Percentiles rank a stretch among this genome's conserved stretches.
These are phyloP conservation scores for Aegypius monachus DNA, from an alignment of 2,113 vertebrate species.

Conservation along the genomic window DNA sequence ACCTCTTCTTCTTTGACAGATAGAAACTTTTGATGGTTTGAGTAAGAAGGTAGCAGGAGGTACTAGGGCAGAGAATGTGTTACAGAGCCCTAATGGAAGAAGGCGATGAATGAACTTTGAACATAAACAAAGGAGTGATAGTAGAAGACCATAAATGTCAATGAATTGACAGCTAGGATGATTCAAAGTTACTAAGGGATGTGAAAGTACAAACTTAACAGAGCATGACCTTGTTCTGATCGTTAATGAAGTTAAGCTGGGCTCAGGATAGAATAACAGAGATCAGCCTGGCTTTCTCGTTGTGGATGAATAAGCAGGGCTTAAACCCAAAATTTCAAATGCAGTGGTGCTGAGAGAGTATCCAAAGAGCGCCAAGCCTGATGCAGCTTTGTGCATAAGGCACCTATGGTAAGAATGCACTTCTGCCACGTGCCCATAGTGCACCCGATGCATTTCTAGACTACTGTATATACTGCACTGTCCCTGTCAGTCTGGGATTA, in stretches of 20 bases:
- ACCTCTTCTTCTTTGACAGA: background rate
- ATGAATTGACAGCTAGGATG: background rate
- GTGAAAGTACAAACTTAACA: constrained; percentile 14
- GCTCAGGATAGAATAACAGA: constrained; percentile 19
- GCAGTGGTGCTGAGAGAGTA: background rate
- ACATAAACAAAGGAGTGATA: constrained; percentile 16
- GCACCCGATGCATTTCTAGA: background rate
- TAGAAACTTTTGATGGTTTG: background rate
- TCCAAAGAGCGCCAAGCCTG: background rate
- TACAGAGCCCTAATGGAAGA: background rate
- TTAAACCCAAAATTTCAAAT: background rate
- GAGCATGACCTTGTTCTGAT: constrained; percentile 11
- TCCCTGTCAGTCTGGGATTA: background rate
- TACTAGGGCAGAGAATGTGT: background rate
- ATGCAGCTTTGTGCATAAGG: background rate
- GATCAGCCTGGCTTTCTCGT: constrained; percentile 19
- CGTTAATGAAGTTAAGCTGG: constrained; percentile 41
- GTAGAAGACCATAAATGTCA: constrained; percentile 12
- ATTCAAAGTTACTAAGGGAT: constrained; percentile 34
- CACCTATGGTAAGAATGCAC: background rate
- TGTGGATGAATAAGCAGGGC: constrained; percentile 9
- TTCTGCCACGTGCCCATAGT: background rate
- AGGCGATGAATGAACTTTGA: constrained; percentile 18
- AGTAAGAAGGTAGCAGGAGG: background rate
- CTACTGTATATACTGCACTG: background rate